Evolutionary conservation across 1,140 invertebrate species (phyloP).

Genomic region (Leptonema lineaticorne): DNA sequence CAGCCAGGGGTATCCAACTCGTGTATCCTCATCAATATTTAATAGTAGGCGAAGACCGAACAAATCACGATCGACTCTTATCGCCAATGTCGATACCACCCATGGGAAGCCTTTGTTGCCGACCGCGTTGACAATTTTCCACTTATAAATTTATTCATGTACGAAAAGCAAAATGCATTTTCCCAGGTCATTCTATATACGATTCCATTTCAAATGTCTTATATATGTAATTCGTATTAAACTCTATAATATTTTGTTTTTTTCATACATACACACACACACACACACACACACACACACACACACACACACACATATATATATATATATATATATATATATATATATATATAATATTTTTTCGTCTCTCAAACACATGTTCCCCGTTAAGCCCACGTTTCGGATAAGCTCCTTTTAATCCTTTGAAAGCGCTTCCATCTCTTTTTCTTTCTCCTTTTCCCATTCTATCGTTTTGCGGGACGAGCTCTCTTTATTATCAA

Average conservation of each 20-base stretch:
- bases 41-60: constrained; percentile 11
- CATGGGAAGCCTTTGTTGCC: constrained; percentile 8
- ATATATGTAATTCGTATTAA: too few species aligned
- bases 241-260: too few species aligned
- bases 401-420: constrained; percentile 14
- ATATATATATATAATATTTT: too few species aligned
- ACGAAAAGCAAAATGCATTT: too few species aligned
- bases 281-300: too few species aligned
- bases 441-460: neutral
- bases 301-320: neutral
- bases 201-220: too few species aligned
- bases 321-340: too few species aligned
- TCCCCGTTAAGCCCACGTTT: neutral
- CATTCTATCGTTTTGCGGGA: neutral
- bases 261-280: too few species aligned
- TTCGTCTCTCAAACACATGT: too few species aligned
- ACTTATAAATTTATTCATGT: too few species aligned
- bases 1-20: neutral
- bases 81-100: too few species aligned
- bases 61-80: constrained; percentile 24
- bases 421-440: constrained; percentile 8
- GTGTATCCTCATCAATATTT: constrained; percentile 25
- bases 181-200: too few species aligned
- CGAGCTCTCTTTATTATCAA: constrained; percentile 28
- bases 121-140: neutral